phyloP scores from a whole-genome alignment of 2,888 invertebrate species.

The Pandemis heparana region DNA sequence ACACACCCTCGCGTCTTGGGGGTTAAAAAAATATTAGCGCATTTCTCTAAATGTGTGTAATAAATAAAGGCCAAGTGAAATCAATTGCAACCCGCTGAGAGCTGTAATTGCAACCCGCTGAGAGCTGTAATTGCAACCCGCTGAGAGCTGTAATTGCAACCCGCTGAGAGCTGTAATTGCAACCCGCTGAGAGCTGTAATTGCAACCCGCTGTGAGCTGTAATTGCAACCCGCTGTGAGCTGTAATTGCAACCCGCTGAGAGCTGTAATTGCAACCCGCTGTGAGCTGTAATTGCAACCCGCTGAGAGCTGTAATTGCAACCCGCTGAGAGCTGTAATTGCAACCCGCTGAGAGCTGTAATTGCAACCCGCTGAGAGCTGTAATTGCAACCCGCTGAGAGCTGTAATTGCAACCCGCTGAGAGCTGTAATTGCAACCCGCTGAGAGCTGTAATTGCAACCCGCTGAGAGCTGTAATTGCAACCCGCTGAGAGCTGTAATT shows the following conservation, averaged over 20 bases:
- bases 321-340: conserved; percentile 5
- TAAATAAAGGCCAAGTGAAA: conserved; percentile 6
- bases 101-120: conserved; percentile 5
- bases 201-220: not conserved
- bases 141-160: conserved; percentile 5
- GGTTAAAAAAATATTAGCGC: too few relatives aligned
- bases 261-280: conserved; percentile 3
- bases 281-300: too few relatives aligned
- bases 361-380: not conserved
- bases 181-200: conserved; percentile 3
- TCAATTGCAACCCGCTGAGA: conserved; percentile 15
- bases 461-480: conserved; percentile 4
- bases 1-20: too few relatives aligned
- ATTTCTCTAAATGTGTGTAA: too few relatives aligned
- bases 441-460: conserved; percentile 2
- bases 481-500: conserved; percentile 6
- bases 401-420: conserved; percentile 7
- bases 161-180: conserved; percentile 4
- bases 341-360: conserved; percentile 2
- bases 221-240: too few relatives aligned
- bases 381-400: conserved; percentile 12
- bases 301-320: conserved; percentile 4
- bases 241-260: too few relatives aligned
- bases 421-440: conserved; percentile 4
- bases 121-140: conserved; percentile 1